phyloP scores from a whole-genome alignment of 2,888 invertebrate genomes.

The Microctonus brassicae region DNA sequence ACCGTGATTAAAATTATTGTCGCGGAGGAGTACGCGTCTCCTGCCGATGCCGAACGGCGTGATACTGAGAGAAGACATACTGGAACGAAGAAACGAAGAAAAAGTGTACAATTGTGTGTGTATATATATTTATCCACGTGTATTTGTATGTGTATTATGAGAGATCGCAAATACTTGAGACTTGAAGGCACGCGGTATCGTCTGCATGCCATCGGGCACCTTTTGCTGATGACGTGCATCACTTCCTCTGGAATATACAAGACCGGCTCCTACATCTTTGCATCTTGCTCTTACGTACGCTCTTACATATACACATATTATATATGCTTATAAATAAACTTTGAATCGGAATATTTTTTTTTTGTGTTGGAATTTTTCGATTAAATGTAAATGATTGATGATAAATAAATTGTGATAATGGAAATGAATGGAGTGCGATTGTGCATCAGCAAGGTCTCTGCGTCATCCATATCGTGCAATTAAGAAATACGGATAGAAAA shows the following conservation, averaged over 20 bases:
- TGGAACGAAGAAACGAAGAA: not conserved
- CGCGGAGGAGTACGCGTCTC: constrained; percentile 16
- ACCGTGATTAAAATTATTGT: not conserved
- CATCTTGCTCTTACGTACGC: not conserved
- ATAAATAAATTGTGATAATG: not conserved
- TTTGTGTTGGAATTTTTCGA: not conserved
- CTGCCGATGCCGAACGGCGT: constrained; percentile 37
- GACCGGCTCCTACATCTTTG: not conserved
- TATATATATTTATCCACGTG: not conserved
- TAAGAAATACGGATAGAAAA: not conserved
- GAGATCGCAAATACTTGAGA: not conserved
- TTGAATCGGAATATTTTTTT: not conserved
- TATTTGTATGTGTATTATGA: not conserved
- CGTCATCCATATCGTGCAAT: not conserved
- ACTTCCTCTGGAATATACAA: not conserved
- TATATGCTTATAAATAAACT: not conserved
- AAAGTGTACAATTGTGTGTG: not conserved
- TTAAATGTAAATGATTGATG: not conserved
- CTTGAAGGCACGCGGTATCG: not conserved
- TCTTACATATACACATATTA: not conserved
- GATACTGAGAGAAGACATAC: constrained; percentile 31
- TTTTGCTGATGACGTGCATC: not conserved
- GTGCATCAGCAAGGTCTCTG: not conserved
- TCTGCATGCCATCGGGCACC: not conserved
- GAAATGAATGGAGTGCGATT: not conserved